phyloP scores from a whole-genome alignment of 2,113 vertebrate genomes.

The Myrmecophaga tridactyla region DNA sequence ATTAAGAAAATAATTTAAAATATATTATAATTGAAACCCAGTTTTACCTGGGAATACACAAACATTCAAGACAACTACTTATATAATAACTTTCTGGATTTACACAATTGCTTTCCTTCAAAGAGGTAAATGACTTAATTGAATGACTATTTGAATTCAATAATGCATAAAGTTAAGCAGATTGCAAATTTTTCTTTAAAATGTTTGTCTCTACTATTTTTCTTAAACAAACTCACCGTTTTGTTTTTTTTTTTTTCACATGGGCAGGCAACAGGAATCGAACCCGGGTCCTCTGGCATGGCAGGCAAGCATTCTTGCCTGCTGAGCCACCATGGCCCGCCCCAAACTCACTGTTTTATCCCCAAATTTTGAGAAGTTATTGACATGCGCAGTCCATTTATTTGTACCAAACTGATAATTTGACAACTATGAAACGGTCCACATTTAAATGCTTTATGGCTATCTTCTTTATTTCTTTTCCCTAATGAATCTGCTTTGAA shows the following conservation, averaged over 20 bases:
- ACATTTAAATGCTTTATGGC: conserved; percentile 53
- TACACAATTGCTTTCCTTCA: background rate
- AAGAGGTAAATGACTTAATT: background rate
- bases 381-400: background rate
- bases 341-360: background rate
- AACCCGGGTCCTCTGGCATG: too few species aligned
- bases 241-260: too few species aligned
- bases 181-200: background rate
- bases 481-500: conserved; percentile 55
- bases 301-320: too few species aligned
- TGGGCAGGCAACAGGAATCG: too few species aligned
- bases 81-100: background rate
- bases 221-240: background rate
- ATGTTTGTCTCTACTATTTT: background rate
- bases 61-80: background rate
- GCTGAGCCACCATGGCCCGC: too few species aligned
- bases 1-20: background rate
- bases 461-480: conserved; percentile 31
- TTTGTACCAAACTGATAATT: background rate
- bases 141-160: conserved; percentile 20
- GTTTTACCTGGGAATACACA: background rate
- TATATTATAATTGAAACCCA: background rate
- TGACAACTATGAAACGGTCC: conserved; percentile 43
- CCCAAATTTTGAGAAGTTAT: background rate
- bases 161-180: background rate